Percentiles rank a stretch among this genome's conserved stretches.
These are phyloP conservation scores for Cranoglanis bouderius DNA, from an alignment of 2,113 vertebrate genomes.

Conservation along the genomic window DNA sequence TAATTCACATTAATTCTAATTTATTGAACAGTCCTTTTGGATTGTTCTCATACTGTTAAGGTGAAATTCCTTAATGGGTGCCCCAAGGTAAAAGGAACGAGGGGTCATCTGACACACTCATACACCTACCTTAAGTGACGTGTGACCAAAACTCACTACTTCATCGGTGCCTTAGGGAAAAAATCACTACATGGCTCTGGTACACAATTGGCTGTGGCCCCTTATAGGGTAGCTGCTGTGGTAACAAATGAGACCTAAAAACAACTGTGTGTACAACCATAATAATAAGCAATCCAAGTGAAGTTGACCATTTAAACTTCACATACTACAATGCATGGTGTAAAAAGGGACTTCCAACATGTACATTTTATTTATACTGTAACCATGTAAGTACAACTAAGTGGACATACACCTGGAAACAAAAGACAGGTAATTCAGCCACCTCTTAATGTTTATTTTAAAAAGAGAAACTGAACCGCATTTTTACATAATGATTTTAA, in stretches of 20 bases:
- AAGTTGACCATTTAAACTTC: background rate
- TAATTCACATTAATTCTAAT: too few species aligned
- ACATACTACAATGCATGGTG: background rate
- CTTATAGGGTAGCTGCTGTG: background rate
- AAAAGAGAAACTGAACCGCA: conserved; percentile 56
- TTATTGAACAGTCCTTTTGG: too few species aligned
- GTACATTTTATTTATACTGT: background rate
- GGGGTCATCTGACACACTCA: too few species aligned
- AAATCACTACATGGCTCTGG: too few species aligned
- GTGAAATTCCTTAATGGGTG: too few species aligned
- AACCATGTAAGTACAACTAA: background rate
- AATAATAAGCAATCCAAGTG: too few species aligned
- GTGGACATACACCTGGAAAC: background rate
- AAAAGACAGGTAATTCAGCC: background rate
- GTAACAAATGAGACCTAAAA: background rate
- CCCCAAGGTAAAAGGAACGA: too few species aligned
- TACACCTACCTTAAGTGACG: too few species aligned
- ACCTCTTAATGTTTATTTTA: background rate
- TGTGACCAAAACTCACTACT: too few species aligned
- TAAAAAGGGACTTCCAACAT: background rate
- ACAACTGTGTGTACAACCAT: background rate
- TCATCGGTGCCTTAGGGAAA: too few species aligned
- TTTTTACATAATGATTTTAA: conserved; percentile 95
- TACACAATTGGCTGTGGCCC: too few species aligned
- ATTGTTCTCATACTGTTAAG: too few species aligned